These are phyloP conservation scores for Capitulum mitella DNA, from an alignment of 2,888 invertebrate genomes.

Conservation along the genomic window DNA sequence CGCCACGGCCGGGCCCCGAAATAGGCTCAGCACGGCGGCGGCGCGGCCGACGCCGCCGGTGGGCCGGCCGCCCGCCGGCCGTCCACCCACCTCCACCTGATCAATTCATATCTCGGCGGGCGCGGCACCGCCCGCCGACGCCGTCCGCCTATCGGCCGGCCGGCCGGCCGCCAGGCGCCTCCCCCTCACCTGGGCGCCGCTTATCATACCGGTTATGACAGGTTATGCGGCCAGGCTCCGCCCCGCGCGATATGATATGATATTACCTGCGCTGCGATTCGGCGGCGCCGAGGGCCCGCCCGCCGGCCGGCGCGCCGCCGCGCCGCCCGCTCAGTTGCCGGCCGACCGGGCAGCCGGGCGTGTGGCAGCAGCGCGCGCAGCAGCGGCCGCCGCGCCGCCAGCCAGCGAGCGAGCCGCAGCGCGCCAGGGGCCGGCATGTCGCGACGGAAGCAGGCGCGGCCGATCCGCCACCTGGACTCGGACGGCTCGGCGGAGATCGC, in stretches of 20 bases:
- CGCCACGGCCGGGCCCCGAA: too few relatives aligned
- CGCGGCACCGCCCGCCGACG: not conserved
- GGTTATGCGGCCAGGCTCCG: constrained; percentile 11
- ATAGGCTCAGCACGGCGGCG: too few relatives aligned
- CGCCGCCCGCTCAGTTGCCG: constrained; percentile 1
- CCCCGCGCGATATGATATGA: constrained; percentile 19
- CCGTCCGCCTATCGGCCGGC: constrained; percentile 1
- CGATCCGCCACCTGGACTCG: constrained; percentile 27
- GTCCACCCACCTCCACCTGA: not conserved
- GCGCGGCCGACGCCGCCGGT: not conserved
- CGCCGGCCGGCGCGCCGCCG: not conserved
- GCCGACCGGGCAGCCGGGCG: not conserved
- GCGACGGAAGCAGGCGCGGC: constrained; percentile 28
- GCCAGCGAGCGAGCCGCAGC: too few relatives aligned
- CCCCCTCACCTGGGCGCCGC: constrained; percentile 16
- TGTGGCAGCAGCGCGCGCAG: not conserved
- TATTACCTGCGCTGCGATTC: constrained; percentile 24
- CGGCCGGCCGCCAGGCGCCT: constrained; percentile 1
- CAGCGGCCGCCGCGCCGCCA: not conserved
- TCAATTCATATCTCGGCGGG: not conserved
- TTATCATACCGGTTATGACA: constrained; percentile 18
- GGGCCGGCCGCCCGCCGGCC: not conserved
- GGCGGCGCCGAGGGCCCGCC: not conserved
- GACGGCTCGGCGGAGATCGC: constrained; percentile 4
- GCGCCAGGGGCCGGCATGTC: constrained; percentile 28